Evolutionary conservation across 2,888 invertebrate genomes (phyloP).

Genomic region (Coecobrya sp.): DNA sequence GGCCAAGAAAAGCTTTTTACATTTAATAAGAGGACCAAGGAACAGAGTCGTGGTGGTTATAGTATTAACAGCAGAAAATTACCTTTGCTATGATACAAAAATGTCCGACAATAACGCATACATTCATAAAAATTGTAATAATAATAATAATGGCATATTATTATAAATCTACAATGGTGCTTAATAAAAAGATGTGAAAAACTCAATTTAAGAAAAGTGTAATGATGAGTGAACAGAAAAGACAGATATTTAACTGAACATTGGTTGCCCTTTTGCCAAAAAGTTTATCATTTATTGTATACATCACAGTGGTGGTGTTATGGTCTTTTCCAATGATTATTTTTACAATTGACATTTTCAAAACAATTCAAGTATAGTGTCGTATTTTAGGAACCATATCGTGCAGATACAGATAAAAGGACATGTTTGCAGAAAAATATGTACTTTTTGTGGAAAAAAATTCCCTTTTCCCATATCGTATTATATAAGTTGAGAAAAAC

Average conservation of each 20-base stretch:
- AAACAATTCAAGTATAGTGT: neutral
- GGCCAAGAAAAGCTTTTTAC: constrained; percentile 62
- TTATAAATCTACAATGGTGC: neutral
- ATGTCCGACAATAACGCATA: constrained; percentile 12
- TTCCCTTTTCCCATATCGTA: neutral
- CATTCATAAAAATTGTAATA: constrained; percentile 15
- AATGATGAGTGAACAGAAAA: constrained; percentile 7
- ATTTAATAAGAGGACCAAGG: constrained; percentile 34
- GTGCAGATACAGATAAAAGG: too few relatives aligned
- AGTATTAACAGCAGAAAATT: constrained; percentile 8
- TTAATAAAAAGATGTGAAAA: constrained; percentile 9
- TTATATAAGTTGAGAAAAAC: neutral
- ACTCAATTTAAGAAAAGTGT: neutral
- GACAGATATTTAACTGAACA: neutral
- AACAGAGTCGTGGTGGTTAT: neutral
- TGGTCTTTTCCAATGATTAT: neutral
- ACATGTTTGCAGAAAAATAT: neutral
- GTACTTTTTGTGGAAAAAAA: neutral
- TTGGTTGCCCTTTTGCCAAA: neutral
- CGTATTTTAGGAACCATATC: neutral
- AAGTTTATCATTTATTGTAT: too few relatives aligned
- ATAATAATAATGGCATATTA: neutral
- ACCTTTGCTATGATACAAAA: neutral
- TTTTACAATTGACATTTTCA: neutral
- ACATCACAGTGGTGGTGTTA: too few relatives aligned